phyloP scores from a whole-genome alignment of 2,888 invertebrate species.

The Synanthedon vespiformis region DNA sequence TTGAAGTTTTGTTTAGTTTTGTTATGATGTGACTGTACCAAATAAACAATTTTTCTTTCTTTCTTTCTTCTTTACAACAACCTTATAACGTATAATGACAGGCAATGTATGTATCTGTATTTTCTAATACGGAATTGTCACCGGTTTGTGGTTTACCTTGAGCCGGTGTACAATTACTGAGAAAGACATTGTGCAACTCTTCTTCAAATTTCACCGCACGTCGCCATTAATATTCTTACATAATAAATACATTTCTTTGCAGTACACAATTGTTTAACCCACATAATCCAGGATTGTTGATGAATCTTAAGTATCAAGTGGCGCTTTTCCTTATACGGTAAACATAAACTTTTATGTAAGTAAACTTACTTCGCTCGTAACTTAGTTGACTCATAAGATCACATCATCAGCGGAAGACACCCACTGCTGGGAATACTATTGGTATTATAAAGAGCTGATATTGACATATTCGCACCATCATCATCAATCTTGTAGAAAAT shows the following conservation, averaged over 20 bases:
- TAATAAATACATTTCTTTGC: background rate
- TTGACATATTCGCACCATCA: background rate
- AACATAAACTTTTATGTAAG: background rate
- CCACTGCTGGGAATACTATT: too few species aligned
- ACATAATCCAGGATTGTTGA: background rate
- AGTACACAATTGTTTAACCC: background rate
- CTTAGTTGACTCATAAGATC: background rate
- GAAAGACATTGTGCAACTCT: constrained; percentile 19
- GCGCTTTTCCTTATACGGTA: background rate
- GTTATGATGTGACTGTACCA: too few species aligned
- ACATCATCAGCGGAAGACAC: too few species aligned
- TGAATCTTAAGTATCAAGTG: background rate
- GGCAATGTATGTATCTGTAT: too few species aligned
- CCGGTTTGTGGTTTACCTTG: constrained; percentile 16
- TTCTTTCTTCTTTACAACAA: too few species aligned
- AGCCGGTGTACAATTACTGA: constrained; percentile 12
- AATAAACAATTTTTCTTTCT: too few species aligned
- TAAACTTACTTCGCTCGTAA: background rate
- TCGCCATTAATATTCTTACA: background rate
- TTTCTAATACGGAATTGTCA: constrained; percentile 14
- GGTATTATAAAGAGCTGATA: too few species aligned
- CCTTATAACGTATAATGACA: too few species aligned
- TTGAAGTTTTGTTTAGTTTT: too few species aligned
- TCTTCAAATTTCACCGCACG: constrained; percentile 16
- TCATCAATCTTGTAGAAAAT: too few species aligned